Percentiles rank a stretch among this genome's conserved stretches.
Conservation (phyloP, 2,888 invertebrate species). For the Drosophila mulleri region DNA sequence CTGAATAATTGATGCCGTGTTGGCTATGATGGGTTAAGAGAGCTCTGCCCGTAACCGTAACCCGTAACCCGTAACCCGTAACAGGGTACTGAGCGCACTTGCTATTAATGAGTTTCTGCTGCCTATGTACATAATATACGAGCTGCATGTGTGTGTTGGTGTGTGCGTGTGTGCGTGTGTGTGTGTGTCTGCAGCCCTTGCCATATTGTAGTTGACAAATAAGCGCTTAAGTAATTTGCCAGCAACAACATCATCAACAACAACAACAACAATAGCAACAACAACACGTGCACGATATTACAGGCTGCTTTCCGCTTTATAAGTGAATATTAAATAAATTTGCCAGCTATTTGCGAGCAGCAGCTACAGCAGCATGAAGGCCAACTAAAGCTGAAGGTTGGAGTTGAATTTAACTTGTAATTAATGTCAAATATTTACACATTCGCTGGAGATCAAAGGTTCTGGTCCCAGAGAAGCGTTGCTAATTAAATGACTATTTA, state of each 20-base stretch:
- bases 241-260: conserved; percentile 39
- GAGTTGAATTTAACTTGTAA: conserved; percentile 70
- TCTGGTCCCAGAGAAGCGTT: conserved; percentile 61
- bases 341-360: conserved; percentile 73
- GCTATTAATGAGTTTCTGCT: conserved; percentile 73
- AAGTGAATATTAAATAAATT: conserved; percentile 80
- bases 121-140: conserved; percentile 62
- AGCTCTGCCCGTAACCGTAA: conserved; percentile 16
- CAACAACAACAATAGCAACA: conserved; percentile 9
- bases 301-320: conserved; percentile 51
- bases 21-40: conserved; percentile 63
- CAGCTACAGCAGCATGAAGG: conserved; percentile 35
- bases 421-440: conserved; percentile 80
- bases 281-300: conserved; percentile 22
- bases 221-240: conserved; percentile 78
- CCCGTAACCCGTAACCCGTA: background rate
- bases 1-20: conserved; percentile 68
- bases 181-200: conserved; percentile 25
- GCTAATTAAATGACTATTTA: conserved; percentile 80
- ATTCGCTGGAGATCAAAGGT: conserved; percentile 77
- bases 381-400: conserved; percentile 29
- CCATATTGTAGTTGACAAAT: conserved; percentile 73
- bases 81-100: conserved; percentile 38
- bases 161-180: conserved; percentile 24
- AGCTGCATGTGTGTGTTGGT: conserved; percentile 19